phyloP scores from a whole-genome alignment of 2,888 invertebrate genomes.

The Drosophila longiperda region DNA sequence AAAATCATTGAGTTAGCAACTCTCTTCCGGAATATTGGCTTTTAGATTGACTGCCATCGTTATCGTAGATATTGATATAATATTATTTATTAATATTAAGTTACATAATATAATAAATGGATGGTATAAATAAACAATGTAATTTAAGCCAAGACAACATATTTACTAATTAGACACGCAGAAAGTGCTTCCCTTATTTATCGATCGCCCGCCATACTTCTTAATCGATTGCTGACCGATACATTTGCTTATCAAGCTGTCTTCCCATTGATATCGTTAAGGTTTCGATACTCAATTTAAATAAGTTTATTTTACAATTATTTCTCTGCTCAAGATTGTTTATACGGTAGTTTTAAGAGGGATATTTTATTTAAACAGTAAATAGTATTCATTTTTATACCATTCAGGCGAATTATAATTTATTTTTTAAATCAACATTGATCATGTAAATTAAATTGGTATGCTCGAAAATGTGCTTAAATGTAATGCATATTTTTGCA shows the following conservation, averaged over 20 bases:
- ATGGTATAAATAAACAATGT: not conserved
- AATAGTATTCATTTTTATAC: not conserved
- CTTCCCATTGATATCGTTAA: not conserved
- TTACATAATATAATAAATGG: not conserved
- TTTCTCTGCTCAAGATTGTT: not conserved
- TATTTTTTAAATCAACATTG: not conserved
- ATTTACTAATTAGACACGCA: not conserved
- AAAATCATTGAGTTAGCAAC: not conserved
- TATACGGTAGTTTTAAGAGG: not conserved
- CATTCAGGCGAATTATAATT: not conserved
- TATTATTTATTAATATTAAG: not conserved
- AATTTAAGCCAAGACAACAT: not conserved
- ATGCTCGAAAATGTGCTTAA: not conserved
- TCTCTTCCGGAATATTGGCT: not conserved
- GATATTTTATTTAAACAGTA: not conserved
- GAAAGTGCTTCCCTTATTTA: not conserved
- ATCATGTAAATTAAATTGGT: not conserved
- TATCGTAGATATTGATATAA: not conserved
- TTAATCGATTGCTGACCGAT: not conserved
- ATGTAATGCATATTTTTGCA: slow-evolving; percentile 4
- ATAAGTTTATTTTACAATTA: not conserved
- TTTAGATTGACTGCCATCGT: not conserved
- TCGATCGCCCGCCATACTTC: not conserved
- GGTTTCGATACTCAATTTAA: not conserved
- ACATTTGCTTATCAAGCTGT: not conserved